Evolutionary conservation across 1,140 invertebrate species (phyloP).

Genomic region (Tyrophagus putrescentiae): DNA sequence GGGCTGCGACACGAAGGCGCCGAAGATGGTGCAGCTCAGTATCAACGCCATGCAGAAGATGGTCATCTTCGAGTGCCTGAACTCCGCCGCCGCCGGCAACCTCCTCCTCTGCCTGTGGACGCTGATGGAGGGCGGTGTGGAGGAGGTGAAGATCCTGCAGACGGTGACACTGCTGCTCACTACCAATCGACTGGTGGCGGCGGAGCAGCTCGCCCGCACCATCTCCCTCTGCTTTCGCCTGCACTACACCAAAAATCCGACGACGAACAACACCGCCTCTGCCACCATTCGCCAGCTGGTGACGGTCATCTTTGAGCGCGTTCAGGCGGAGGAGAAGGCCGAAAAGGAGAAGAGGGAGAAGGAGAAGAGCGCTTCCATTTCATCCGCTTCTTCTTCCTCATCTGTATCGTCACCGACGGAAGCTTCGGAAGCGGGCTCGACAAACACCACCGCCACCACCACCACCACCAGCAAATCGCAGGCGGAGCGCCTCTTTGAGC

Average conservation of each 20-base stretch:
- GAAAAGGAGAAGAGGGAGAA: conserved; percentile 15
- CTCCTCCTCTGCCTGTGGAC: conserved; percentile 84
- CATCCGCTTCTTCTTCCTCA: too few species aligned
- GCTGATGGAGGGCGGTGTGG: conserved; percentile 74
- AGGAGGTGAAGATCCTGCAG: conserved; percentile 92
- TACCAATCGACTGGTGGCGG: conserved; percentile 80
- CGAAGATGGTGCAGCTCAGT: conserved; percentile 86
- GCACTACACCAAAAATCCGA: conserved; percentile 81
- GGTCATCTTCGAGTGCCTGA: conserved; percentile 40
- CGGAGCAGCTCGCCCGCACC: conserved; percentile 78
- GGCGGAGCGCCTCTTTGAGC: not conserved
- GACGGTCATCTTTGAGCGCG: conserved; percentile 88
- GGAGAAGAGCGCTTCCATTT: too few species aligned
- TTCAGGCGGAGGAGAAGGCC: conserved; percentile 45
- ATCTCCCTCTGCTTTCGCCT: conserved; percentile 87
- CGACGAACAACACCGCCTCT: conserved; percentile 87
- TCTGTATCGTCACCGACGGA: not conserved
- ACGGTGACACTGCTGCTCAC: conserved; percentile 85
- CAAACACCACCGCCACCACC: too few species aligned
- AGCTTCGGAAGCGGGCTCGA: not conserved
- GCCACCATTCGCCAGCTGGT: conserved; percentile 91
- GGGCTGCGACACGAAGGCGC: conserved; percentile 82
- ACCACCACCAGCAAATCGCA: too few species aligned
- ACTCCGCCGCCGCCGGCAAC: conserved; percentile 54
- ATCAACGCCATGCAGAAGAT: conserved; percentile 62